phyloP scores from a whole-genome alignment of 2,113 vertebrate species.

The Philantomba maxwellii region DNA sequence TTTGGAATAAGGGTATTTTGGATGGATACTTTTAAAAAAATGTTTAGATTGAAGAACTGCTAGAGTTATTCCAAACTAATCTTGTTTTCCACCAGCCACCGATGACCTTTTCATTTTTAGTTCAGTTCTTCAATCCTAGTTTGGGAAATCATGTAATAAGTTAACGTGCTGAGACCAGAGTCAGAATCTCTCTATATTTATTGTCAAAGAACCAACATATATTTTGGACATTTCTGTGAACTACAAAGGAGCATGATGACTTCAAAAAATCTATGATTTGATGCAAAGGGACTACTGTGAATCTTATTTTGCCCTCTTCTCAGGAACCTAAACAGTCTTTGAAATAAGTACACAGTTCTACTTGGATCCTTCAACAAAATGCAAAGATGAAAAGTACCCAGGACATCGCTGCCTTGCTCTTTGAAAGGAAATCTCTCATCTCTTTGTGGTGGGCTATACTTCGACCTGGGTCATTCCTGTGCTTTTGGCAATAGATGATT shows the following conservation, averaged over 20 bases:
- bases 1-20: neutral
- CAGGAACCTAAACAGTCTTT: neutral
- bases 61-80: neutral
- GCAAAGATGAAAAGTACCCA: neutral
- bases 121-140: neutral
- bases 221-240: neutral
- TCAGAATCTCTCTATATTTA: neutral
- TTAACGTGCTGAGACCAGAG: neutral
- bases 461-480: neutral
- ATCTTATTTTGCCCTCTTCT: neutral
- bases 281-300: neutral
- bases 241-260: neutral
- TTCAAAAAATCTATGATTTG: neutral
- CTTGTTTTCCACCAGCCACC: neutral
- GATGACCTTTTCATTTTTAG: neutral
- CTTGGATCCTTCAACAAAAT: neutral
- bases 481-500: neutral
- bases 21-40: neutral
- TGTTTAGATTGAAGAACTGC: neutral
- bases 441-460: neutral
- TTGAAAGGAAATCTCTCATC: constrained; percentile 28
- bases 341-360: constrained; percentile 27
- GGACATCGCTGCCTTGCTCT: neutral
- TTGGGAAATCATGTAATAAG: constrained; percentile 22
- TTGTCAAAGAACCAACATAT: neutral